Evolutionary conservation across 2,797 vertebrate species (phyloP), one percentile per base, ranked within the genome.

Genomic region (Tokudaia muenninki): DNA sequence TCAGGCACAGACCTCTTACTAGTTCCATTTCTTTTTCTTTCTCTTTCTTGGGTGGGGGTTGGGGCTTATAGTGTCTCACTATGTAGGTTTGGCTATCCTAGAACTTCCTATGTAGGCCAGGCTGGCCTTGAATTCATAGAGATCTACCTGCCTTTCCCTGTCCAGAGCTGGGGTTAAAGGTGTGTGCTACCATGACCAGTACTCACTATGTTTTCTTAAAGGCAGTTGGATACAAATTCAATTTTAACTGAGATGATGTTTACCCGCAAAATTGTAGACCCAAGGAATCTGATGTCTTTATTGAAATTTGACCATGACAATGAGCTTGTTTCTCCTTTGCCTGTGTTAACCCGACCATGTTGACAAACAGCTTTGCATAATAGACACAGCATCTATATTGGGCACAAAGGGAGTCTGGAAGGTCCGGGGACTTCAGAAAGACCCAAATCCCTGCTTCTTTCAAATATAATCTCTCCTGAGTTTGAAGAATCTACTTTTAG

Each of bases 401-500:
- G 19, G 13, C 11, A 16, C 65, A 21, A 11, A 59, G 24, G 16
- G n/a, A 55, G 11, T 3, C 6, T 1, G 4, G 1, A 50, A 86
- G 8, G 1, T 11, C 67, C 11, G 22, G 74, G 22, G 41, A 86
- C 57, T 88, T 90, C 78, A 89, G 67, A 31, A 83, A 79, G 6
- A n/a, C 5, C 44, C n/a, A 47, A 47, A 72, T 80, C 44, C 21
- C 67, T 52, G 1, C 19, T 31, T 11, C 74, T 82, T 78, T 77
- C 77, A 11, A 78, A 74, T 31, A 55, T 34, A 94, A 29, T 61
- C 61, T 90, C 34, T 81, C 22, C 74, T 91, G 41, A 6, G 87
- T 91, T 67, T 79, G n/a, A 93, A 94, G 34, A 50, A 78, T 91
- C 82, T 89, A 91, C 29, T 67, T 88, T 90, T 86, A 83, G 29